A percentile compares a stretch with the other conserved stretches of the same genome.
Evolutionary conservation across 2,888 invertebrate genomes (phyloP).

Genomic region (Tetragnatha montana): DNA sequence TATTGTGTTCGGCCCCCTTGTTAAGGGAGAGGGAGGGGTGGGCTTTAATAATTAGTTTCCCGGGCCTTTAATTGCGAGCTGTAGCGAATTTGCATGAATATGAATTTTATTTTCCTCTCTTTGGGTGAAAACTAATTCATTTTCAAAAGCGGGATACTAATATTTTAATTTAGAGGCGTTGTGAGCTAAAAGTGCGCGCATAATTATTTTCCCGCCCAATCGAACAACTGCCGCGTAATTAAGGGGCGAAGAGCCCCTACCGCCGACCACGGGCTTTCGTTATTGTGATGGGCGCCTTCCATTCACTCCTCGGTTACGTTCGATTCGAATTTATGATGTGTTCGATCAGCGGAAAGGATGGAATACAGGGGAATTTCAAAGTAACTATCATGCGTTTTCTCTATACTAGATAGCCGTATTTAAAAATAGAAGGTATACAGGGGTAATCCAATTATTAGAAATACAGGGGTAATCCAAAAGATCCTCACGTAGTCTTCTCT

Average conservation of each 20-base stretch:
- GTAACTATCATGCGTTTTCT: too few relatives aligned
- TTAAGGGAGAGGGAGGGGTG: constrained; percentile 38
- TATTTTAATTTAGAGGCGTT: constrained; percentile 52
- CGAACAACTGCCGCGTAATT: constrained; percentile 51
- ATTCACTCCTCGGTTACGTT: too few relatives aligned
- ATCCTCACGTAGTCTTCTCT: too few relatives aligned
- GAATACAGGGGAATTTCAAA: too few relatives aligned
- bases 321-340: too few relatives aligned
- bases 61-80: constrained; percentile 52
- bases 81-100: constrained; percentile 67
- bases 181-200: constrained; percentile 21
- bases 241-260: background rate
- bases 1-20: constrained; percentile 61
- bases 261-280: background rate
- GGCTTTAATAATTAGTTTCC: constrained; percentile 60
- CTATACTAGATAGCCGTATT: too few relatives aligned
- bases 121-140: constrained; percentile 44
- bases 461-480: too few relatives aligned
- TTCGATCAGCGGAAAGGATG: too few relatives aligned
- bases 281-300: background rate
- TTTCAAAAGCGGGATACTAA: constrained; percentile 52
- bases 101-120: constrained; percentile 56
- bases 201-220: constrained; percentile 59
- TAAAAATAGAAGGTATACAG: too few relatives aligned
- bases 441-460: too few relatives aligned